Percentiles rank a stretch among this genome's conserved stretches.
phyloP scores from a whole-genome alignment of 2,888 invertebrate genomes.

The Drosophila phalerata region DNA sequence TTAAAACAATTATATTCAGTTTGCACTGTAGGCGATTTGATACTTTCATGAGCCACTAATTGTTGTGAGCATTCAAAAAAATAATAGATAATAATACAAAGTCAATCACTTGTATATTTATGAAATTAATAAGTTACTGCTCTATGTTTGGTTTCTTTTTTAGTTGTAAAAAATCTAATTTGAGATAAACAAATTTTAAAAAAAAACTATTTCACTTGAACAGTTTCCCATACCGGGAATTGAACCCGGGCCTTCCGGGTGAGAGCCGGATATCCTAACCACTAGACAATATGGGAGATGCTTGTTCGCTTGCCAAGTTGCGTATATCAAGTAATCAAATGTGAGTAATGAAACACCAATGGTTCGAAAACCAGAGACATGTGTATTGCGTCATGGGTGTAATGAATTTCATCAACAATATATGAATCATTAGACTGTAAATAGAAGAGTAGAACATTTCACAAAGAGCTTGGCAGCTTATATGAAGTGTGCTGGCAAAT shows the following conservation, averaged over 20 bases:
- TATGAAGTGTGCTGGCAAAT: neutral
- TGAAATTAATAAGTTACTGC: too few species aligned
- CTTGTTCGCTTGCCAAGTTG: neutral
- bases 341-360: neutral
- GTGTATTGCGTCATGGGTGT: neutral
- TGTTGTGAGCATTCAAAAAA: too few species aligned
- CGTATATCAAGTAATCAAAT: neutral
- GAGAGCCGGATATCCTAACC: constrained; percentile 86
- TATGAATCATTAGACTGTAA: neutral
- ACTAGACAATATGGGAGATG: constrained; percentile 85
- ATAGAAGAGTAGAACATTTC: neutral
- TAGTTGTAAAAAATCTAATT: too few species aligned
- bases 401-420: neutral
- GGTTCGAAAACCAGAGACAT: neutral
- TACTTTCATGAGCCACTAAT: too few species aligned
- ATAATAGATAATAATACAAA: too few species aligned
- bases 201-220: neutral
- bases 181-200: neutral
- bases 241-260: constrained; percentile 91
- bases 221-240: constrained; percentile 94
- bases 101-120: too few species aligned
- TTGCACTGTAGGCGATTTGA: too few species aligned
- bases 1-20: too few species aligned
- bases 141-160: too few species aligned
- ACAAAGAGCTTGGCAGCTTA: neutral